These are phyloP conservation scores for Nothoprocta perdicaria DNA, from an alignment of 2,113 vertebrate genomes.

Conservation along the genomic window DNA sequence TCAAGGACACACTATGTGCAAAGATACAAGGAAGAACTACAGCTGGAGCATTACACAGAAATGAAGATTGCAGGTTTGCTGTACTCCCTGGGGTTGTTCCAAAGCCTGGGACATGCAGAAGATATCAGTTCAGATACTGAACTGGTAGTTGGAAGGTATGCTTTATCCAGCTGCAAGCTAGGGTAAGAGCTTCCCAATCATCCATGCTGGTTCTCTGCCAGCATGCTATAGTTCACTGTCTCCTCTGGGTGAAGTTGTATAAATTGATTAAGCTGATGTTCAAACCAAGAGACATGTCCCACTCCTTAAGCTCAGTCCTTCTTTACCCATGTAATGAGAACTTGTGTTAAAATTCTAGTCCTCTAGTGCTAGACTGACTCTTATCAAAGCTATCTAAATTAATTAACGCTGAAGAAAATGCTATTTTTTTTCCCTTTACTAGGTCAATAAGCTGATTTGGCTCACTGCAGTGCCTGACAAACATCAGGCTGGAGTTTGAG, in stretches of 20 bases:
- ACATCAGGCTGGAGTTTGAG: rapidly evolving
- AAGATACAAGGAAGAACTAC: not conserved
- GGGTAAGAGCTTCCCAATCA: not conserved
- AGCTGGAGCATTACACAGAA: not conserved
- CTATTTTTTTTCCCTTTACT: not conserved
- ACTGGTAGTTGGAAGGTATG: not conserved
- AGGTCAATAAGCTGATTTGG: not conserved
- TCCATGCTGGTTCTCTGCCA: not conserved
- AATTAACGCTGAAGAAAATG: not conserved
- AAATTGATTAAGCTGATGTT: not conserved
- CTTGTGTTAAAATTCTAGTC: not conserved
- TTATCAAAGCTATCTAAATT: not conserved
- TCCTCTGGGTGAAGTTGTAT: not conserved
- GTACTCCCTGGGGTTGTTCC: not conserved
- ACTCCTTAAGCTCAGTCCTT: rapidly evolving
- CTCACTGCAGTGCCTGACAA: rapidly evolving
- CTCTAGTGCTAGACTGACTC: not conserved
- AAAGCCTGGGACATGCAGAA: not conserved
- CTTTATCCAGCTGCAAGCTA: not conserved
- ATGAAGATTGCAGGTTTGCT: not conserved
- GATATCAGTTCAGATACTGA: not conserved
- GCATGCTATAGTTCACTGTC: not conserved
- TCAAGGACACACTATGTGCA: not conserved
- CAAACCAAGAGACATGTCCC: not conserved
- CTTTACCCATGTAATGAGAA: not conserved